A percentile compares a stretch with the other conserved stretches of the same genome.
These are phyloP conservation scores for Alcis repandata DNA, from an alignment of 2,888 invertebrate genomes.

Conservation along the genomic window DNA sequence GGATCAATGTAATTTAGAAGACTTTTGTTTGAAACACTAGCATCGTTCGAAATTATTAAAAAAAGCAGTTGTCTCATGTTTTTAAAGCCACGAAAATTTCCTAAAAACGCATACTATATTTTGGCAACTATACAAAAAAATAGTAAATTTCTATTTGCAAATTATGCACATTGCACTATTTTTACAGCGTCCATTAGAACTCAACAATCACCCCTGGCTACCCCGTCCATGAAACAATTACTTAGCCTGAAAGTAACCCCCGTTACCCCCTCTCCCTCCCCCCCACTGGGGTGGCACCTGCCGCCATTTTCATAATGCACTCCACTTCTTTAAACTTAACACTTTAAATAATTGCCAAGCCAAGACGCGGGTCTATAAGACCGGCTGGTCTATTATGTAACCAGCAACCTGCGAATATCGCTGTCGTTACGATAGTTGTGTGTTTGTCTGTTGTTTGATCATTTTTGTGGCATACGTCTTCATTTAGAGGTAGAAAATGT, in stretches of 20 bases:
- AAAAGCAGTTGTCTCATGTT: neutral
- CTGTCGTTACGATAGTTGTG: neutral
- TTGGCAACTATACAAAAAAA: slow-evolving; percentile 9
- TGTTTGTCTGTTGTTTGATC: neutral
- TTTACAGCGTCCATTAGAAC: slow-evolving; percentile 18
- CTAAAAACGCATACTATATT: neutral
- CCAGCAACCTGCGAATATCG: neutral
- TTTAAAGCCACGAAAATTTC: neutral
- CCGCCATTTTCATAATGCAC: slow-evolving; percentile 81
- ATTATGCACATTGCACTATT: slow-evolving; percentile 14
- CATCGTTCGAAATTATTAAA: neutral
- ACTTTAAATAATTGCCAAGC: slow-evolving; percentile 76
- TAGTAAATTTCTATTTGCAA: neutral
- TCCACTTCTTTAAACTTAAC: slow-evolving; percentile 70
- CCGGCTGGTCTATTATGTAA: neutral
- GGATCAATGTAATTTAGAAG: too few species aligned
- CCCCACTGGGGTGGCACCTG: slow-evolving; percentile 49
- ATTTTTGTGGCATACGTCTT: neutral
- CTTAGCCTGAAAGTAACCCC: slow-evolving; percentile 50
- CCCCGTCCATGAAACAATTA: slow-evolving; percentile 53
- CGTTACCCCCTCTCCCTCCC: slow-evolving; percentile 5
- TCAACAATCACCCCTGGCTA: slow-evolving; percentile 33
- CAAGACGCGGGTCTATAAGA: slow-evolving; percentile 34
- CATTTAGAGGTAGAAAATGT: too few species aligned
- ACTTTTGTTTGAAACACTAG: too few species aligned